phyloP scores from a whole-genome alignment of 2,888 invertebrate species.

The Xestoiulus laeticollis region DNA sequence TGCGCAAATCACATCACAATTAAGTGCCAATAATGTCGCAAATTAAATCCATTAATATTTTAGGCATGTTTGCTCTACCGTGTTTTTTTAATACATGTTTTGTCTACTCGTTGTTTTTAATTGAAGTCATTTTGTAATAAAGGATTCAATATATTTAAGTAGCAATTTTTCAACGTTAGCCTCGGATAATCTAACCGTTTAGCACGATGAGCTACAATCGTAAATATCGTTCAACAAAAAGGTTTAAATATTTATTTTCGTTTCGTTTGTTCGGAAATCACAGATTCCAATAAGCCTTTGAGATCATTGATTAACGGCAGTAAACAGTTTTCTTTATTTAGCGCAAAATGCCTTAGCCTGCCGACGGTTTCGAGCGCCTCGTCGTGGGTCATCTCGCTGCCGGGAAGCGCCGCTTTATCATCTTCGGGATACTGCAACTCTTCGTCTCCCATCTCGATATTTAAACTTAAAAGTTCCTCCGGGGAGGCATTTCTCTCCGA shows the following conservation, averaged over 20 bases:
- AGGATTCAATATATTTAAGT: neutral
- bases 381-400: conserved; percentile 45
- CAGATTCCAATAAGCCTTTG: conserved; percentile 32
- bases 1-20: neutral
- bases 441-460: conserved; percentile 49
- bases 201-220: neutral
- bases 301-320: conserved; percentile 48
- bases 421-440: conserved; percentile 45
- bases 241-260: neutral
- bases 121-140: neutral
- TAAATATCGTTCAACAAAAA: no score
- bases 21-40: conserved; percentile 32
- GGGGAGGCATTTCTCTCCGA: conserved; percentile 47
- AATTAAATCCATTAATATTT: neutral
- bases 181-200: neutral
- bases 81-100: neutral
- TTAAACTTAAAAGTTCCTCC: conserved; percentile 48
- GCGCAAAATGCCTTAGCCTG: conserved; percentile 48
- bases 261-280: conserved; percentile 48
- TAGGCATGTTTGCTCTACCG: neutral
- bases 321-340: conserved; percentile 45
- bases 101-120: neutral
- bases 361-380: conserved; percentile 46
- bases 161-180: neutral
- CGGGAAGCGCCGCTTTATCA: neutral